These are phyloP conservation scores for Actenoides lindsayi DNA, from an alignment of 2,113 vertebrate species.

Conservation along the genomic window DNA sequence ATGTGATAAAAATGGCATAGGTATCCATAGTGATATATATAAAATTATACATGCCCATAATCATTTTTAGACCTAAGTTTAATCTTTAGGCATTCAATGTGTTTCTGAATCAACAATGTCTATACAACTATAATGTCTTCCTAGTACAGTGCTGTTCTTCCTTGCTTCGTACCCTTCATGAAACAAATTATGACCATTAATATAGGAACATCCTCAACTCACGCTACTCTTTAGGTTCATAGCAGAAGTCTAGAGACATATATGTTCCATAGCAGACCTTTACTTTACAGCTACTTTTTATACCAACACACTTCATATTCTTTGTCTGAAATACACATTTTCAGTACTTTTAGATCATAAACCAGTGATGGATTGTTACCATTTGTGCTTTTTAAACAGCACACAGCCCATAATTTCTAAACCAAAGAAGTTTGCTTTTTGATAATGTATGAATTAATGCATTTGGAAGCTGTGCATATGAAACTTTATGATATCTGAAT, in stretches of 20 bases:
- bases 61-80: not conserved
- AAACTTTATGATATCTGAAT: not conserved
- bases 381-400: not conserved
- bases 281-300: not conserved
- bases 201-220: not conserved
- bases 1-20: not conserved
- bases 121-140: not conserved
- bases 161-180: not conserved
- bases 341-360: not conserved
- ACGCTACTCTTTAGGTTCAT: not conserved
- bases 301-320: not conserved
- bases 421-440: not conserved
- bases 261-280: not conserved
- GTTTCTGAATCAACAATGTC: not conserved
- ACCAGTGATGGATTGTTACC: not conserved
- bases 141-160: not conserved
- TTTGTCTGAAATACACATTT: not conserved
- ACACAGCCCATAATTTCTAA: not conserved
- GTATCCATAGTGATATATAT: not conserved
- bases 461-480: not conserved
- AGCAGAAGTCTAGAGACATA: not conserved
- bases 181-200: not conserved
- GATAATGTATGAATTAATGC: not conserved
- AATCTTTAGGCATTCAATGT: not conserved
- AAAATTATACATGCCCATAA: not conserved